These are phyloP conservation scores for Dermatemys mawii DNA, from an alignment of 2,113 vertebrate species.

Conservation along the genomic window DNA sequence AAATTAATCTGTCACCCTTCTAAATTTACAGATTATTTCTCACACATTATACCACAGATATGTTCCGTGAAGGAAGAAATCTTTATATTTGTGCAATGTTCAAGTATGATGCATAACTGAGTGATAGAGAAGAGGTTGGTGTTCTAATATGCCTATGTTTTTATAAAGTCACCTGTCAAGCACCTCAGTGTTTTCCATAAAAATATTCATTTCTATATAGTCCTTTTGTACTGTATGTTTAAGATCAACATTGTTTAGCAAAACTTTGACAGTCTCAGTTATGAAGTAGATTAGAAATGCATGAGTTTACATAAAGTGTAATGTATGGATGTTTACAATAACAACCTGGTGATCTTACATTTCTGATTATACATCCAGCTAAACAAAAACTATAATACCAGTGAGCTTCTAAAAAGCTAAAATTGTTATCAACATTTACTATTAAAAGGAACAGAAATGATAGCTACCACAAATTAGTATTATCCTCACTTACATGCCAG, in stretches of 20 bases:
- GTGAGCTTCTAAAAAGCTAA: not conserved
- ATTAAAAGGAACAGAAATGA: not conserved
- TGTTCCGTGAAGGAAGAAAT: not conserved
- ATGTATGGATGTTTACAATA: not conserved
- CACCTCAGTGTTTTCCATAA: not conserved
- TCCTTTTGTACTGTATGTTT: not conserved
- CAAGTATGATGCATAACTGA: not conserved
- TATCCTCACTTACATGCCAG: constrained; percentile 15
- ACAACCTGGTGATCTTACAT: not conserved
- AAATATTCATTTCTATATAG: not conserved
- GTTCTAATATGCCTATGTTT: not conserved
- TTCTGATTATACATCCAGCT: not conserved
- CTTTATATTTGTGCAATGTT: not conserved
- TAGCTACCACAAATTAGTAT: not conserved
- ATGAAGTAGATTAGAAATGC: not conserved
- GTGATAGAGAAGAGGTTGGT: not conserved
- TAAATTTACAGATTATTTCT: not conserved
- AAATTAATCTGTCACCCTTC: not conserved
- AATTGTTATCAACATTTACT: not conserved
- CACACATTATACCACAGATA: not conserved
- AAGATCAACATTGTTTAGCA: not conserved
- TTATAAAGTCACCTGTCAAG: not conserved
- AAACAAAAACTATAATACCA: not conserved
- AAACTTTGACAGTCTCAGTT: not conserved
- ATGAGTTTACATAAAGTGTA: not conserved